Conservation (phyloP, 2,113 vertebrate genomes). For the Triplophysa tibetana region DNA sequence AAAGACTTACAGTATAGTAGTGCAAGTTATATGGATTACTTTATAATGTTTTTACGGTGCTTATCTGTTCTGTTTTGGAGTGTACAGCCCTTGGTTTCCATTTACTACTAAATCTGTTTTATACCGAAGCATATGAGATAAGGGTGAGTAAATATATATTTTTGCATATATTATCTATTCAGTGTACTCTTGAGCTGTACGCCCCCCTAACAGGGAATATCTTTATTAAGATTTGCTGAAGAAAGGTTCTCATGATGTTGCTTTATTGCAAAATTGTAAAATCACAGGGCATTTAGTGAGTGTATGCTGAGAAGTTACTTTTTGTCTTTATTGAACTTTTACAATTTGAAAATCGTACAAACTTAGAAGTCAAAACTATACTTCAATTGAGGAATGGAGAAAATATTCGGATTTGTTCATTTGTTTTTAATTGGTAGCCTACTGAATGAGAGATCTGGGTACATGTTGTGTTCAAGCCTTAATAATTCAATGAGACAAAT, state of each 20-base stretch:
- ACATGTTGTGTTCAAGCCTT: conserved; percentile 3
- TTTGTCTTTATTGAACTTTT: too few relatives aligned
- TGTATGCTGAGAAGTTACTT: not conserved
- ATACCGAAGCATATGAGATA: too few relatives aligned
- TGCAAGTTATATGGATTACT: too few relatives aligned
- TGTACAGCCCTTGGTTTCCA: too few relatives aligned
- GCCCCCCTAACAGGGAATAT: not conserved
- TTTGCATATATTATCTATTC: not conserved
- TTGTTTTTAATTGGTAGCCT: not conserved
- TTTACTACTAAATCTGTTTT: too few relatives aligned
- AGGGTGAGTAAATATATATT: too few relatives aligned
- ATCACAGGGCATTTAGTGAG: conserved; percentile 20
- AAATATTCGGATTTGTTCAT: not conserved
- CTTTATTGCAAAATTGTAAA: not conserved
- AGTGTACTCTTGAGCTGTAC: not conserved
- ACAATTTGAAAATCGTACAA: too few relatives aligned
- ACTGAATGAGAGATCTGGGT: conserved; percentile 15
- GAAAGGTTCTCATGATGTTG: conserved; percentile 20
- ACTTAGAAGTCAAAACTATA: too few relatives aligned
- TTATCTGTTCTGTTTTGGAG: too few relatives aligned
- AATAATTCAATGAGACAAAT: not conserved
- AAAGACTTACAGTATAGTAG: too few relatives aligned
- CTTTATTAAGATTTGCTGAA: not conserved
- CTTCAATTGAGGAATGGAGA: too few relatives aligned
- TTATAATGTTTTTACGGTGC: too few relatives aligned